Evolutionary conservation across 2,797 vertebrate species (phyloP).

Genomic region (Dermochelys coriacea): DNA sequence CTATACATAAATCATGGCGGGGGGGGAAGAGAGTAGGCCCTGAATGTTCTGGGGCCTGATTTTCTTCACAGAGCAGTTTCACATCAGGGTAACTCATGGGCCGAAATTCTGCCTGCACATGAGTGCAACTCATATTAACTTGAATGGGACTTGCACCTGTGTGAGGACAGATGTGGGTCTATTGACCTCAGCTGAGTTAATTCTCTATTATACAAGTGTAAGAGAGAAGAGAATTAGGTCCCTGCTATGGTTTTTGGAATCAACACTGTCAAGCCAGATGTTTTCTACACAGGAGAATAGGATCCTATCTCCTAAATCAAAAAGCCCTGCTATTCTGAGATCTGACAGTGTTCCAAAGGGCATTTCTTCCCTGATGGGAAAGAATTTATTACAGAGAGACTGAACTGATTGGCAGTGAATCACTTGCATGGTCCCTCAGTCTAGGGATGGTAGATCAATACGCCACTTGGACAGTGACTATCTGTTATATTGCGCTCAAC

Average conservation of each 20-base stretch:
- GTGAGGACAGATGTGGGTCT: background rate
- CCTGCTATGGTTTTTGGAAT: background rate
- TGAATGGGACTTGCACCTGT: background rate
- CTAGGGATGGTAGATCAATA: background rate
- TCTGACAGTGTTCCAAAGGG: background rate
- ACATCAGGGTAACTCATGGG: background rate
- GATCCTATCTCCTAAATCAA: background rate
- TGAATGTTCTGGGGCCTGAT: background rate
- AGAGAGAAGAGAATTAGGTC: background rate
- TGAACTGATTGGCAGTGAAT: background rate
- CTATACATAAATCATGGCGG: too few relatives aligned
- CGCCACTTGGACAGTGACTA: background rate
- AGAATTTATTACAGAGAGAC: background rate
- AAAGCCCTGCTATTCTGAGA: background rate
- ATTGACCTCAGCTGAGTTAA: background rate
- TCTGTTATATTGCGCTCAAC: fast-evolving
- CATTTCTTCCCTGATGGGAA: background rate
- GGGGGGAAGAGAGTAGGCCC: background rate
- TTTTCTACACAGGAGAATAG: background rate
- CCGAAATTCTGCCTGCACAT: background rate
- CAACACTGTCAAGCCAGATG: background rate
- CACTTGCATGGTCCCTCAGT: background rate
- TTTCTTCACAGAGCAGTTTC: background rate
- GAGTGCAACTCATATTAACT: background rate
- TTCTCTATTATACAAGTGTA: background rate